Base-by-base conservation (phyloP, 64 coral and sea anemone genomes). In the Stylophora pistillata region DNA sequence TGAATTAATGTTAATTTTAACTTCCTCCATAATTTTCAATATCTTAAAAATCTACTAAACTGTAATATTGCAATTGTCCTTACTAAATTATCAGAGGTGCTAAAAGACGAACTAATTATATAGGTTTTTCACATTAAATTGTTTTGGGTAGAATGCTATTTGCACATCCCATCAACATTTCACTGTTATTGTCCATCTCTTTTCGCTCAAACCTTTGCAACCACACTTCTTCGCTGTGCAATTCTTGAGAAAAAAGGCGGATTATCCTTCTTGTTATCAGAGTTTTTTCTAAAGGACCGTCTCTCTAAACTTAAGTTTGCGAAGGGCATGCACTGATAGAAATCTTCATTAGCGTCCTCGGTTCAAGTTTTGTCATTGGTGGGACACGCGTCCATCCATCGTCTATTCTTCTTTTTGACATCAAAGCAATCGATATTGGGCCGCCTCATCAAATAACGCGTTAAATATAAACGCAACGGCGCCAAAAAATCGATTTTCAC, bases 71-170 rank as follows among this genome's bases (percentile, higher is more conserved):
- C n/a, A n/a, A n/a, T n/a, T 53, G 20, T 9, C 73, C 1, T 76
- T 76, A 65, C 11, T 20, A 82, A 41, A 82, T 65, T 82, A 65
- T 30, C 78, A 81, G 62, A 81, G 25, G 58, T 58, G 56, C 29
- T 20, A 66, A 23, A 82, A 82, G 64, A 79, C 56, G 64, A 60
- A 78, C 52, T 29, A 28, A 33, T 30, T 79, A n/a, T 18, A 26
- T 29, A 28, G 1, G 64, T 26, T 59, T 79, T 30, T 56, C 15
- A 16, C 29, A 57, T 79, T 13, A 13, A 54, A 53, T 63, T 23
- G 61, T 41, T 70, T 65, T 54, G 62, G 37, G 65, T 70, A 69
- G 12, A 28, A 31, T 31, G 1, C 16, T 25, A 18, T 30, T 60
- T 58, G 23, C 55, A 18, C 56, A 56, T 79, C 77, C 59, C 56